These are phyloP conservation scores for Dendrolimus kikuchii DNA, from an alignment of 1,140 invertebrate species.

Conservation along the genomic window DNA sequence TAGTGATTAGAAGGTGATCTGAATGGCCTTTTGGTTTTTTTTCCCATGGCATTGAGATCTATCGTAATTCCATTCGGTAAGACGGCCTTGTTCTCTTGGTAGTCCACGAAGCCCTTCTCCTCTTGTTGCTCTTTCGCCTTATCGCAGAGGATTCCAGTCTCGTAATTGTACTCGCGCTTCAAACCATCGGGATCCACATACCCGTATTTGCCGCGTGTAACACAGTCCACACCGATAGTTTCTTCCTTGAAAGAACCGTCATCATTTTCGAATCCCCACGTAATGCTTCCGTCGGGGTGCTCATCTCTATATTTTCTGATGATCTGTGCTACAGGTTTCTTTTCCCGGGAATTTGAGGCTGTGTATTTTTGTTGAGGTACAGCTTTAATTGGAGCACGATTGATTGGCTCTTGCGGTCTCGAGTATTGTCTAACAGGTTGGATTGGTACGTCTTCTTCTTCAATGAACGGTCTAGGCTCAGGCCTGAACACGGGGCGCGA, in stretches of 20 bases:
- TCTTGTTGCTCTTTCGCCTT: conserved; percentile 75
- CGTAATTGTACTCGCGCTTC: conserved; percentile 81
- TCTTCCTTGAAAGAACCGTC: conserved; percentile 87
- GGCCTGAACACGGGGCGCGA: conserved; percentile 66
- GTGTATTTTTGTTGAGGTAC: conserved; percentile 51
- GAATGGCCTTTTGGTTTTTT: conserved; percentile 77
- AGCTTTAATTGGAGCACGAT: conserved; percentile 56
- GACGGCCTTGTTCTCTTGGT: conserved; percentile 80
- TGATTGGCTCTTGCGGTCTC: conserved; percentile 57
- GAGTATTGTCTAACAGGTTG: conserved; percentile 62
- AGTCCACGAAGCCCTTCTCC: conserved; percentile 79
- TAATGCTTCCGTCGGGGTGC: conserved; percentile 86
- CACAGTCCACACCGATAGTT: conserved; percentile 84
- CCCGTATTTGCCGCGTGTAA: conserved; percentile 86
- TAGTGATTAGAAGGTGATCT: conserved; percentile 56
- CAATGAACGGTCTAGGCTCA: conserved; percentile 53
- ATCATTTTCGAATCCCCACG: conserved; percentile 90
- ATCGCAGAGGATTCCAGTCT: conserved; percentile 80
- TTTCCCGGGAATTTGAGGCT: conserved; percentile 57
- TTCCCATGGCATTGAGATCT: conserved; percentile 79
- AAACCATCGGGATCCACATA: conserved; percentile 87
- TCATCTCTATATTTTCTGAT: conserved; percentile 83
- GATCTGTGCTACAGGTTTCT: conserved; percentile 82
- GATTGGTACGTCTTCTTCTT: conserved; percentile 52
- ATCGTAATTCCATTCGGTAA: conserved; percentile 80